A percentile compares a stretch with the other conserved stretches of the same genome.
phyloP scores from a whole-genome alignment of 2,113 vertebrate genomes.

The Seriola rivoliana region DNA sequence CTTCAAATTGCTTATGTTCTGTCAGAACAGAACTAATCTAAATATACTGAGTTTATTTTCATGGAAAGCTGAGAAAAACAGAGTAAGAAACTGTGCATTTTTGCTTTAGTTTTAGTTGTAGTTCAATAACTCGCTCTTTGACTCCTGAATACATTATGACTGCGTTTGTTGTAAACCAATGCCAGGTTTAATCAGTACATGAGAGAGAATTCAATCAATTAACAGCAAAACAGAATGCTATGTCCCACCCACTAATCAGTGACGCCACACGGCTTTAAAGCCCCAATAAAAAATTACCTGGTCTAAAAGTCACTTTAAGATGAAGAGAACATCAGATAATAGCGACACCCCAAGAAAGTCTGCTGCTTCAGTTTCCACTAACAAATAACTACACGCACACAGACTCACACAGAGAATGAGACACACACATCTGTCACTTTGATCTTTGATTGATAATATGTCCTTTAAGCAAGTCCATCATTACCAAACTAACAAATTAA shows the following conservation, averaged over 20 bases:
- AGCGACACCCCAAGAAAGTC: background rate
- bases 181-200: background rate
- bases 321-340: background rate
- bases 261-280: conserved; percentile 6
- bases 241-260: background rate
- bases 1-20: background rate
- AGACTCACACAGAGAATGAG: background rate
- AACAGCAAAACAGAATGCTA: background rate
- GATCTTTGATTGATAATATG: conserved; percentile 66
- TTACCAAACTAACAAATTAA: conserved; percentile 70
- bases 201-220: background rate
- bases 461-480: conserved; percentile 67
- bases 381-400: background rate
- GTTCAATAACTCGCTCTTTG: too few relatives aligned
- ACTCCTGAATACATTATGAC: background rate
- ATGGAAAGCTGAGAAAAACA: background rate
- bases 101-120: too few relatives aligned
- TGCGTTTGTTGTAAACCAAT: background rate
- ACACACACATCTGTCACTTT: conserved; percentile 38
- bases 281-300: background rate
- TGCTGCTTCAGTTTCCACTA: background rate
- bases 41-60: background rate
- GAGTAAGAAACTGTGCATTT: background rate
- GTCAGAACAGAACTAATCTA: background rate
- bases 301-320: background rate